Evolutionary conservation across 2,888 invertebrate genomes (phyloP).

Genomic region (Harpalus rufipes): DNA sequence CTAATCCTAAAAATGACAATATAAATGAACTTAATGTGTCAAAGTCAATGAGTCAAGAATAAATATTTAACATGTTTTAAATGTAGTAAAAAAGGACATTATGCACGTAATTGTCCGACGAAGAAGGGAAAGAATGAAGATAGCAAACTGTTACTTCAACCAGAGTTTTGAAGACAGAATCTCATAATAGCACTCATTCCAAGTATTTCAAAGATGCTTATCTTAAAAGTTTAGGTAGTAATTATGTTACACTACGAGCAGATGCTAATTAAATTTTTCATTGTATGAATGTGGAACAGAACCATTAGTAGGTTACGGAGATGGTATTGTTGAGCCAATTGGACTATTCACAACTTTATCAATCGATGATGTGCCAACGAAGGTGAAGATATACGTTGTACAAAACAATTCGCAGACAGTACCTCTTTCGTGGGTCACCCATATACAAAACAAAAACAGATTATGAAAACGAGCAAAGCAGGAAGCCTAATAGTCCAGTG

Average conservation of each 20-base stretch:
- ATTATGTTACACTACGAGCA: too few relatives aligned
- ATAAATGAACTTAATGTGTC: not conserved
- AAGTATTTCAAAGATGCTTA: too few relatives aligned
- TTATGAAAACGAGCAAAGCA: constrained; percentile 68
- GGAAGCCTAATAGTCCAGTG: too few relatives aligned
- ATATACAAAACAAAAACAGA: constrained; percentile 69
- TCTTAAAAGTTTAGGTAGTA: too few relatives aligned
- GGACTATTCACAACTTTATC: constrained; percentile 45
- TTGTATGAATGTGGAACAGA: too few relatives aligned
- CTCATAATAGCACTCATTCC: not conserved
- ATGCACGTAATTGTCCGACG: constrained; percentile 1
- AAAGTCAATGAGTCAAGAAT: too few relatives aligned
- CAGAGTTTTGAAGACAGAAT: not conserved
- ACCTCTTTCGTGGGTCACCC: constrained; percentile 70
- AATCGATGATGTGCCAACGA: too few relatives aligned
- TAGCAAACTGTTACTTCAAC: constrained; percentile 8
- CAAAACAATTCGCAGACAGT: constrained; percentile 69
- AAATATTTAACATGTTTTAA: not conserved
- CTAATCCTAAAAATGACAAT: not conserved
- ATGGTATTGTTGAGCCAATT: constrained; percentile 59
- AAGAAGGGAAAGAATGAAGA: too few relatives aligned
- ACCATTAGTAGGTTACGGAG: too few relatives aligned
- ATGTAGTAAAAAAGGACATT: not conserved
- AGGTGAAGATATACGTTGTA: constrained; percentile 69
- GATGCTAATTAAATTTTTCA: too few relatives aligned